Evolutionary conservation across 2,888 invertebrate genomes (phyloP), one percentile per base, ranked within the genome.

Genomic region (Cataglyphis livida): DNA sequence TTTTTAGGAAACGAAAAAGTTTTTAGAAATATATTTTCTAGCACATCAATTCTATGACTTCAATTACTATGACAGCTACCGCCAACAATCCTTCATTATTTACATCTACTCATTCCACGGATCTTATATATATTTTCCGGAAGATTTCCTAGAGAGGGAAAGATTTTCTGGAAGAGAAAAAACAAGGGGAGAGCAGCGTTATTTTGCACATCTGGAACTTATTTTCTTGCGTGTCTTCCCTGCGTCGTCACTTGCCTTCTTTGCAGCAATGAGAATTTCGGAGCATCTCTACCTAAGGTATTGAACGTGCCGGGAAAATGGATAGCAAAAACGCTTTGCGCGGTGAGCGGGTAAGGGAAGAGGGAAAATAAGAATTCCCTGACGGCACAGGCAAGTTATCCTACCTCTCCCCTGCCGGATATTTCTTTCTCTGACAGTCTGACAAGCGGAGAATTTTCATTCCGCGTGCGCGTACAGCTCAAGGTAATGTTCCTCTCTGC

Each of bases 71-170:
- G 32, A 7, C 15, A 61, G 83, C 81, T 74, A 59, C 79, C 38
- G 65, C 73, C 81, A 73, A 25, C 15, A 25, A 84, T 89, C 85
- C 82, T 85, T 76, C 87, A 59, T 84, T 89, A 88, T 89, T 83
- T 82, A 64, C 61, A 54, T 71, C 83, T 71, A 44, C 28, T 32
- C 44, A 66, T 65, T 68, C 41, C 25, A 25, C 25, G 25, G 25
- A 25, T 84, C 82, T 75, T 85, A 76, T 81, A 81, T 54, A 68
- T 25, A 25, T 25, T 1, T 25, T 25, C 25, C 25, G 25, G 25
- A 25, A 25, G 25, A 25, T 25, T 25, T 25, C 25, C 25, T 25
- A 25, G 25, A 25, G 25, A 25, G 25, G 25, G 25, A 25, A 25
- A 25, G 25, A 25, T 85, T 90, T 89, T 82, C 59, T 64, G 70